Base-by-base conservation (phyloP, 2,888 invertebrate genomes). In the Eueremaeus valkanovi region DNA sequence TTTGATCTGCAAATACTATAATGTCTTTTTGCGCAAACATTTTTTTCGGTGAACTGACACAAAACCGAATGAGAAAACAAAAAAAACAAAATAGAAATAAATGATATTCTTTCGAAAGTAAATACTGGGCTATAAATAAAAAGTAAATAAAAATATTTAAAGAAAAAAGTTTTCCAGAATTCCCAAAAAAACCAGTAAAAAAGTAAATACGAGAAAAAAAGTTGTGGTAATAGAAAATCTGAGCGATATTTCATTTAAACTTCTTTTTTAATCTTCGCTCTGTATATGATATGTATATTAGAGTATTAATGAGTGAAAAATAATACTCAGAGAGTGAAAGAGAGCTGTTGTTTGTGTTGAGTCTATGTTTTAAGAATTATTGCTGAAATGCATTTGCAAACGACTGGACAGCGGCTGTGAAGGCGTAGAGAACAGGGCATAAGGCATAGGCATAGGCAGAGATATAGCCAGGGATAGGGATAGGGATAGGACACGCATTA, bases 331-430 rank as follows among this genome's bases (percentile, higher is more conserved):
- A 55, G 21, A 55, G 27, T 24, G 21, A 55, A 55, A 21, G 27
- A 21, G 24, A 9, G 27, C 13, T 55, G 24, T 55, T 33, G 63
- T 63, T 63, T n/a, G 24, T 33, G 63, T 63, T 63, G 33, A 55
- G 33, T 63, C 33, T 63, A 33, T 63, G n/a, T 63, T 18, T n/a
- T 31, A 33, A 24, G 24, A 68, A 68, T 68, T 68, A 68, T 68
- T 68, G 42, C 68, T 21, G 16, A 42, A 68, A 68, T 68, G 68
- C 68, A 68, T 68, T 68, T 68, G 42, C 68, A 68, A 42, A 42
- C 68, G 42, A 68, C 31, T 68, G 68, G 68, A 33, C 68, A 68
- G 24, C 42, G n/a, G 16, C 18, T 40, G 68, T n/a, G 11, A 33
- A 6, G 66, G 36, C 36, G 11, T 11, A n/a, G n/a, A n/a, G n/a